Conservation (phyloP, 2,113 vertebrate genomes). For the Vidua macroura region DNA sequence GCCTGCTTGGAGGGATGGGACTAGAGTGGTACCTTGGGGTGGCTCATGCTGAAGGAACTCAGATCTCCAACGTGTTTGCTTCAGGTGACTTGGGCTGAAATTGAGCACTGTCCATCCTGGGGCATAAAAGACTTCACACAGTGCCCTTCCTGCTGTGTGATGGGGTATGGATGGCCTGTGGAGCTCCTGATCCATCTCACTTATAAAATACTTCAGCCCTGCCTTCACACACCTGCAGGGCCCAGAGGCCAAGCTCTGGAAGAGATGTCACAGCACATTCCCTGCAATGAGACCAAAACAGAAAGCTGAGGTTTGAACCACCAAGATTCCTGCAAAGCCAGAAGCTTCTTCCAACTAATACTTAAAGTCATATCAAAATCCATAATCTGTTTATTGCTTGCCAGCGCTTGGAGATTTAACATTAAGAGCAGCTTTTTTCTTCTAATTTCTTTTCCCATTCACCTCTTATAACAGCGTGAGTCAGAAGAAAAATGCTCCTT, state of each 20-base stretch:
- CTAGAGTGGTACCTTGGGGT: background rate
- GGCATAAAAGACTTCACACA: background rate
- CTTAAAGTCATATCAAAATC: background rate
- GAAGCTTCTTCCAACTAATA: background rate
- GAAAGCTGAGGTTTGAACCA: background rate
- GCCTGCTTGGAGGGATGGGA: background rate
- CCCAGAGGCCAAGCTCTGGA: background rate
- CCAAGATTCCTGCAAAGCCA: background rate
- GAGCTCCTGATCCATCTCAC: background rate
- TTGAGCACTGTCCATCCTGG: background rate
- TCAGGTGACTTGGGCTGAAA: background rate
- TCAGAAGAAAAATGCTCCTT: background rate
- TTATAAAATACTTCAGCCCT: background rate
- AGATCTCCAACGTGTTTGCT: accelerated
- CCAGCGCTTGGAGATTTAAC: background rate
- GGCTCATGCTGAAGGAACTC: background rate
- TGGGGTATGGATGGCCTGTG: too few species aligned
- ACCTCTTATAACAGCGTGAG: background rate
- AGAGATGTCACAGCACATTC: background rate
- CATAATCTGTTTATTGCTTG: background rate
- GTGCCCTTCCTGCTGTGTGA: background rate
- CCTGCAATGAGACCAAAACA: background rate
- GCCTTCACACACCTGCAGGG: background rate
- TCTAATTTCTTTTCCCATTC: background rate
- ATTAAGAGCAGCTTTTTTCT: background rate